Evolutionary conservation across 2,888 invertebrate species (phyloP).

Genomic region (Tetramorium bicarinatum): DNA sequence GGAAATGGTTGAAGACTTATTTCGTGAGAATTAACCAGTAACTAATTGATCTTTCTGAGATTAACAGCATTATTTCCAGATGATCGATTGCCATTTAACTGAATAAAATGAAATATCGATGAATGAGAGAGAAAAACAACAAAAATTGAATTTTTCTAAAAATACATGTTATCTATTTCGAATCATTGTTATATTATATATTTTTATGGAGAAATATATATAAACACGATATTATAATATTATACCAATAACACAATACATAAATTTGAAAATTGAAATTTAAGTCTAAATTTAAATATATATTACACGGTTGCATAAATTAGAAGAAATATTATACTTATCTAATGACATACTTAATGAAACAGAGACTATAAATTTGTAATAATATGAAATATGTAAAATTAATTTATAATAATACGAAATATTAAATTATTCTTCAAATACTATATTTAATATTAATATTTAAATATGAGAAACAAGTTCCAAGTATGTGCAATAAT

Average conservation of each 20-base stretch:
- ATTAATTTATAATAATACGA: neutral
- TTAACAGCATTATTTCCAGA: conserved; percentile 71
- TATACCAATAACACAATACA: neutral
- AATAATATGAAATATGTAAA: neutral
- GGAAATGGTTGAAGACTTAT: conserved; percentile 72
- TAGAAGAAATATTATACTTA: neutral
- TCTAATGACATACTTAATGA: neutral
- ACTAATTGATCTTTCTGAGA: conserved; percentile 73
- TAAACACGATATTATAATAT: neutral
- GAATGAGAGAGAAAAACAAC: conserved; percentile 29
- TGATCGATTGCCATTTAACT: conserved; percentile 52
- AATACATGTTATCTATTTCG: neutral
- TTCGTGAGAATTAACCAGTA: conserved; percentile 70
- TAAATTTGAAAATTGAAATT: neutral
- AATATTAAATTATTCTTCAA: neutral
- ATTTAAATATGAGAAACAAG: neutral
- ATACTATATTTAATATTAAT: neutral
- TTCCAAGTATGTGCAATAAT: neutral
- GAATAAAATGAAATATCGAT: conserved; percentile 61
- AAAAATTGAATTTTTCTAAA: conserved; percentile 14
- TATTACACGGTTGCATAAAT: neutral
- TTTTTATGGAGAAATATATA: neutral
- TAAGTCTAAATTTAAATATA: neutral
- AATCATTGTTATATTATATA: neutral
- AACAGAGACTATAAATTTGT: neutral